Evolutionary conservation across 2,113 vertebrate genomes (phyloP).

Genomic region (Emydocephalus ijimae): DNA sequence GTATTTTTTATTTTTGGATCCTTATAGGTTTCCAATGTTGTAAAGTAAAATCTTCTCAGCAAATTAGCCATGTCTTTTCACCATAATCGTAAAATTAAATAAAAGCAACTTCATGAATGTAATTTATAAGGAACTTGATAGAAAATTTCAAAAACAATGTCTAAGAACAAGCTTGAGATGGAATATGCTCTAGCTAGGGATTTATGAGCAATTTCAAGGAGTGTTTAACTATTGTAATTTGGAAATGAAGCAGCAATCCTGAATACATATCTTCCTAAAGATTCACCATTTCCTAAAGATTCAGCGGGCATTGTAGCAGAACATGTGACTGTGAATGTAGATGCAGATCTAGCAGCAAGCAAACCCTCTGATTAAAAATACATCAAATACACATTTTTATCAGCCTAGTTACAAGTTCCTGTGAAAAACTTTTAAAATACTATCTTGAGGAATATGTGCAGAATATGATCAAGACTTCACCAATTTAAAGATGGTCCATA

Average conservation of each 20-base stretch:
- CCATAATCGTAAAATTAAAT: neutral
- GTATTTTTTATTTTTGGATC: neutral
- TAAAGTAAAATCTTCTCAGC: neutral
- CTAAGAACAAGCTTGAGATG: neutral
- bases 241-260: neutral
- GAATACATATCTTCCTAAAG: neutral
- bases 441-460: neutral
- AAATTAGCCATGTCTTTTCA: neutral
- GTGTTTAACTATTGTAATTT: neutral
- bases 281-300: neutral
- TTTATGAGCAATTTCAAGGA: neutral
- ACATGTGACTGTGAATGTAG: neutral
- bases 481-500: conserved; percentile 20
- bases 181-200: neutral
- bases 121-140: conserved; percentile 11
- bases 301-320: neutral
- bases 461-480: neutral
- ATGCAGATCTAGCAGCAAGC: neutral
- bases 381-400: neutral
- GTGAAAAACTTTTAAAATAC: conserved; percentile 46
- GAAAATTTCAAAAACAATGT: neutral
- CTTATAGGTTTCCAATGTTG: neutral
- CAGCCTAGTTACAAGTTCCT: conserved; percentile 37
- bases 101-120: neutral
- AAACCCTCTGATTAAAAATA: neutral